Conservation (phyloP, 2,113 vertebrate genomes). For the Callipepla squamata region DNA sequence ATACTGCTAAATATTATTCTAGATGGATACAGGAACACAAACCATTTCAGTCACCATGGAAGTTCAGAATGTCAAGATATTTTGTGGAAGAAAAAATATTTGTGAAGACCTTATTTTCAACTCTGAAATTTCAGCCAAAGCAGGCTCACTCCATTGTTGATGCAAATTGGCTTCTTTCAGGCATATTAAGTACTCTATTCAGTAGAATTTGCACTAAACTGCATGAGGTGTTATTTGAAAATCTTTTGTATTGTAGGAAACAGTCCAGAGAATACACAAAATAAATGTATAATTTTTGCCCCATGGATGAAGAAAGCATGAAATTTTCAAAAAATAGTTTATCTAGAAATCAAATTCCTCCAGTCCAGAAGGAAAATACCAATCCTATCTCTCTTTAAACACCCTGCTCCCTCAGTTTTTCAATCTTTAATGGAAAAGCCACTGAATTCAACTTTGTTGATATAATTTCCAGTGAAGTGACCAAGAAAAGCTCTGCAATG, state of each 20-base stretch:
- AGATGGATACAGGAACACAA: neutral
- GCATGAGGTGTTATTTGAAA: slow-evolving; percentile 40
- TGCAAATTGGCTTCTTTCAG: slow-evolving; percentile 36
- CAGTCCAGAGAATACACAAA: slow-evolving; percentile 10
- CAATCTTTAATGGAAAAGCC: neutral
- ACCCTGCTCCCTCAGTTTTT: neutral
- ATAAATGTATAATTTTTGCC: slow-evolving; percentile 3
- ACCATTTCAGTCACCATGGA: neutral
- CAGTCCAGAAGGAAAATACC: neutral
- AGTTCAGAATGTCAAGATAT: neutral
- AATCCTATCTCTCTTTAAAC: neutral
- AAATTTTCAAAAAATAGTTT: neutral
- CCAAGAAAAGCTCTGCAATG: neutral
- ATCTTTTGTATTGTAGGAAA: slow-evolving; percentile 1
- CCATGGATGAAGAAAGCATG: neutral
- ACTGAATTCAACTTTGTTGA: neutral
- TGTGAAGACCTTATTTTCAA: slow-evolving; percentile 8
- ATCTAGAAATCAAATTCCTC: slow-evolving; percentile 24
- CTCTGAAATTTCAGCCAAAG: slow-evolving; percentile 7
- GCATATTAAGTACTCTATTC: neutral
- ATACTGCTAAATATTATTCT: neutral
- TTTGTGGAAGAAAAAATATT: slow-evolving; percentile 16
- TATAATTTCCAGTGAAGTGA: slow-evolving; percentile 5
- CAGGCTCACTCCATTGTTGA: slow-evolving; percentile 2
- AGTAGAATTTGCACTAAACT: slow-evolving; percentile 25